Evolutionary conservation across 2,888 invertebrate genomes (phyloP).

Genomic region (Cosmorhoe ocellata): DNA sequence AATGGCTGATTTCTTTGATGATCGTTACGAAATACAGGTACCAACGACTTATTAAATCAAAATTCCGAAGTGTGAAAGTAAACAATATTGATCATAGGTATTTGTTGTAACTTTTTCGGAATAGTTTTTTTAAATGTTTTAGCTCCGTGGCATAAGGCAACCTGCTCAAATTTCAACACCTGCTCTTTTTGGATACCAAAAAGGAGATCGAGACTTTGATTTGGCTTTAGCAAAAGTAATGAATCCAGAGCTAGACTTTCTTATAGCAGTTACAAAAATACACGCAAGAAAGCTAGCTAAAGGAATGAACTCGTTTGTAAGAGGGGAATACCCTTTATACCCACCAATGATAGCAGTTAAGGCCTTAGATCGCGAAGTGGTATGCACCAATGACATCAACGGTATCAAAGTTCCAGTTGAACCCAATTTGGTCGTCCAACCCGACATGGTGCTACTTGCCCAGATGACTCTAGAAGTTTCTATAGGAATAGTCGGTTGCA

Average conservation of each 20-base stretch:
- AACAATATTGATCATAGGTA: too few relatives aligned
- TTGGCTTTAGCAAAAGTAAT: constrained; percentile 24
- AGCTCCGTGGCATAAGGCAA: constrained; percentile 56
- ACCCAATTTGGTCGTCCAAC: constrained; percentile 48
- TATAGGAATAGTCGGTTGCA: constrained; percentile 67
- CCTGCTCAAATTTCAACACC: constrained; percentile 25
- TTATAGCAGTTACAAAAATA: constrained; percentile 64
- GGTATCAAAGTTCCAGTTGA: constrained; percentile 42
- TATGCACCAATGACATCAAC: constrained; percentile 71
- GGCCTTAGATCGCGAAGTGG: constrained; percentile 44
- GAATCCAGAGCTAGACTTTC: constrained; percentile 47
- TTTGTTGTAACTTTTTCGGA: too few relatives aligned
- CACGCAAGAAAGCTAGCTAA: constrained; percentile 53
- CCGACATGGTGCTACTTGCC: constrained; percentile 54
- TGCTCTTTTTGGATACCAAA: constrained; percentile 57
- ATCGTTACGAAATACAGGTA: constrained; percentile 58
- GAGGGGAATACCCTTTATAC: constrained; percentile 62
- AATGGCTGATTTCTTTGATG: constrained; percentile 49
- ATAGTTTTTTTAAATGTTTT: constrained; percentile 20
- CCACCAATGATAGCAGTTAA: constrained; percentile 46
- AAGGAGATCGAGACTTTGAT: constrained; percentile 50
- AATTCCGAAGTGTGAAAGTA: too few relatives aligned
- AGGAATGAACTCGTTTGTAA: constrained; percentile 49
- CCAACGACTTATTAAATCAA: not conserved
- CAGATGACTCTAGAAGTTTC: constrained; percentile 69